These are phyloP conservation scores for Caenorhabditis briggsae DNA, from an alignment of 1,140 invertebrate species.

Conservation along the genomic window DNA sequence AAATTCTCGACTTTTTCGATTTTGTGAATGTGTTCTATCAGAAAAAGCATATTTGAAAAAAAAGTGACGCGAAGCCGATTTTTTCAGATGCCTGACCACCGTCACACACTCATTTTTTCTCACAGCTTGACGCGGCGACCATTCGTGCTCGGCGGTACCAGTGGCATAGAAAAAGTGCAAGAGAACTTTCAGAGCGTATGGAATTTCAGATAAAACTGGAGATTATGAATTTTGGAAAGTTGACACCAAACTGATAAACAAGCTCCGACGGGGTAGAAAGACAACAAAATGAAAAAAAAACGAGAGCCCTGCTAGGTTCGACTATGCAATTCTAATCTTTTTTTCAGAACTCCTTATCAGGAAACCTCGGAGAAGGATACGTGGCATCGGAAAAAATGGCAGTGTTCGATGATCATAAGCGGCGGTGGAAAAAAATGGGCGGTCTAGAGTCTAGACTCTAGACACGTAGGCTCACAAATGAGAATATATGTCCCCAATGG, in stretches of 20 bases:
- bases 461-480: slow-evolving; percentile 19
- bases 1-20: too few relatives aligned
- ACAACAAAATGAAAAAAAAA: neutral
- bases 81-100: neutral
- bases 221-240: neutral
- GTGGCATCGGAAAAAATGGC: neutral
- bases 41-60: too few relatives aligned
- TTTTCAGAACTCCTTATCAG: slow-evolving; percentile 11
- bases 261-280: neutral
- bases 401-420: slow-evolving; percentile 23
- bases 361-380: neutral
- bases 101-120: neutral
- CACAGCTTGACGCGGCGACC: neutral
- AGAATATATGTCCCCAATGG: neutral
- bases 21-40: too few relatives aligned
- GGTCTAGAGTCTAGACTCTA: slow-evolving; percentile 38
- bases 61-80: neutral
- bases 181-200: neutral
- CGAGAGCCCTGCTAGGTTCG: neutral
- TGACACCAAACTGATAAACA: neutral
- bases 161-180: slow-evolving; percentile 22
- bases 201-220: slow-evolving; percentile 12
- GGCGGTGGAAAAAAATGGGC: neutral
- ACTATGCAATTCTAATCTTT: slow-evolving; percentile 20
- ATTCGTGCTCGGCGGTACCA: slow-evolving; percentile 37